phyloP scores from a whole-genome alignment of 37 sponge, comb jelly and placozoan genomes.

The Ephydatia muelleri region DNA sequence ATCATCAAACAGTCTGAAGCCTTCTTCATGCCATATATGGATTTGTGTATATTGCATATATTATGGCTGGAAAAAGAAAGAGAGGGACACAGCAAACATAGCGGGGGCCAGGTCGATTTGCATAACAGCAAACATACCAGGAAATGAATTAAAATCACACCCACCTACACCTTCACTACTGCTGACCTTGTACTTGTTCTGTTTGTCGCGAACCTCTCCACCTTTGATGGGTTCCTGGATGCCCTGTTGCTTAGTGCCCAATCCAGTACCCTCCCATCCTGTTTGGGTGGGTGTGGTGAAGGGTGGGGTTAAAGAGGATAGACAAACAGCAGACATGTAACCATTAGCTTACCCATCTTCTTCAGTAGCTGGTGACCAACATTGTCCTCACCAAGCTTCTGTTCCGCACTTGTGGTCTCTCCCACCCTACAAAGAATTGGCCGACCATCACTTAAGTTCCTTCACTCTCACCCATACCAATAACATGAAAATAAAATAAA shows the following conservation, averaged over 20 bases:
- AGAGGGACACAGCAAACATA: too few relatives aligned
- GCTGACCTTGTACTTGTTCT: conserved; percentile 83
- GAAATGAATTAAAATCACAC: neutral
- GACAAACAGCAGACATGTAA: neutral
- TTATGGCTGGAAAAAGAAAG: too few relatives aligned
- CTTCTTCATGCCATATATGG: too few relatives aligned
- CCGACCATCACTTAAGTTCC: too few relatives aligned
- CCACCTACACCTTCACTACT: neutral
- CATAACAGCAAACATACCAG: too few relatives aligned
- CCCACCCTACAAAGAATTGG: too few relatives aligned
- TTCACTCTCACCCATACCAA: neutral
- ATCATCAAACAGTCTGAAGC: too few relatives aligned
- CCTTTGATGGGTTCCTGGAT: conserved; percentile 85
- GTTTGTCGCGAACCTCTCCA: conserved; percentile 81
- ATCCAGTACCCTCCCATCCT: conserved; percentile 92
- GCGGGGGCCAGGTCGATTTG: too few relatives aligned
- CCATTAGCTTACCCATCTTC: conserved; percentile 77
- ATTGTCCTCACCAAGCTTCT: conserved; percentile 58
- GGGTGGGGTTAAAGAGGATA: neutral
- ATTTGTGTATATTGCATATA: too few relatives aligned
- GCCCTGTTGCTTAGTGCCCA: conserved; percentile 79
- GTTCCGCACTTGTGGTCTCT: neutral
- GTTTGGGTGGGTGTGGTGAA: neutral
- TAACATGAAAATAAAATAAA: neutral
- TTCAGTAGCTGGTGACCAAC: conserved; percentile 85